Evolutionary conservation across 2,888 invertebrate species (phyloP).

Genomic region (Formica aserva): DNA sequence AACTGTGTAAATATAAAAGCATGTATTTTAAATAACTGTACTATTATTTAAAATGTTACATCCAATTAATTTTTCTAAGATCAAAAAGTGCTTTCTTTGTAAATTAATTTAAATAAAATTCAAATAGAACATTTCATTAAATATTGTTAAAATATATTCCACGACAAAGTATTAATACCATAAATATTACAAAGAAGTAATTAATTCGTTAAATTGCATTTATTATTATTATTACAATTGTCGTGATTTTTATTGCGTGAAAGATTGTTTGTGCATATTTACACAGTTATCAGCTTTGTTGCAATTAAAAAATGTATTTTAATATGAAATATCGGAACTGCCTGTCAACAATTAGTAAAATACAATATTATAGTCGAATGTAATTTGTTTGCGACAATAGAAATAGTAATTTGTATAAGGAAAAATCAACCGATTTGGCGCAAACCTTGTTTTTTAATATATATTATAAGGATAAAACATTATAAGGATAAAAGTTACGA

Average conservation of each 20-base stretch:
- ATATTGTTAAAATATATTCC: neutral
- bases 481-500: neutral
- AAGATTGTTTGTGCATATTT: neutral
- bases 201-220: neutral
- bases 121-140: neutral
- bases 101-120: neutral
- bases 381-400: neutral
- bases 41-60: neutral
- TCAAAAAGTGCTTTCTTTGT: constrained; percentile 1
- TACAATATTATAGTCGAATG: neutral
- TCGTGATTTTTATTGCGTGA: neutral
- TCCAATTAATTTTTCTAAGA: neutral
- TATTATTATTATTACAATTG: neutral
- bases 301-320: neutral
- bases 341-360: neutral
- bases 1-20: neutral
- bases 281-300: neutral
- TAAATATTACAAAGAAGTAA: constrained; percentile 2
- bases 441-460: neutral
- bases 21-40: neutral
- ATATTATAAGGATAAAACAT: neutral
- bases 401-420: neutral
- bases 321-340: neutral
- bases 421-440: neutral
- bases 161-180: constrained; percentile 4